A percentile compares a stretch with the other conserved stretches of the same genome.
These are phyloP conservation scores for Glaucopsyche alexis DNA, from an alignment of 2,888 invertebrate species.

Conservation along the genomic window DNA sequence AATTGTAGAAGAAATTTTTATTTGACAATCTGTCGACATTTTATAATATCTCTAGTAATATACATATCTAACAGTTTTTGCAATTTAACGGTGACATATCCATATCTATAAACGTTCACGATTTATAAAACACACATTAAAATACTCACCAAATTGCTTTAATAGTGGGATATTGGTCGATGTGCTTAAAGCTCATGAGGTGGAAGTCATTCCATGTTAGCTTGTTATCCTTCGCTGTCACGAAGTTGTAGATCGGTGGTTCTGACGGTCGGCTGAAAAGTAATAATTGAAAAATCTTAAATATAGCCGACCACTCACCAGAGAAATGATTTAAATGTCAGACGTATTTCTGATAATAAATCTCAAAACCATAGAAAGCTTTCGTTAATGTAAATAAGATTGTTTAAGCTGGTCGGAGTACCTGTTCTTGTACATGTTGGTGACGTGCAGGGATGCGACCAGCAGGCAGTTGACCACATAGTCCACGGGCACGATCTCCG, in stretches of 20 bases:
- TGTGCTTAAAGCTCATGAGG: conserved; percentile 70
- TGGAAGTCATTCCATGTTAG: conserved; percentile 89
- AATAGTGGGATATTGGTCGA: conserved; percentile 72
- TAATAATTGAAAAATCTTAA: not conserved
- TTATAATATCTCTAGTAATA: too few species aligned
- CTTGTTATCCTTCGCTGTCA: conserved; percentile 88
- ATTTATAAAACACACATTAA: too few species aligned
- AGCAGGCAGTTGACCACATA: conserved; percentile 84
- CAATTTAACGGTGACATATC: too few species aligned
- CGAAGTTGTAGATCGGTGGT: conserved; percentile 89
- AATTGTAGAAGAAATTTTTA: too few species aligned
- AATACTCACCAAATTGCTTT: conserved; percentile 76
- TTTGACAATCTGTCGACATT: too few species aligned
- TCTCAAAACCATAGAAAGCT: not conserved
- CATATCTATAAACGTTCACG: too few species aligned
- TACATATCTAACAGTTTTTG: too few species aligned
- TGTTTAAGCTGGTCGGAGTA: conserved; percentile 35
- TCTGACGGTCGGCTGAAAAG: conserved; percentile 53
- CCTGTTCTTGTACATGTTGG: conserved; percentile 62
- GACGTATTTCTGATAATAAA: not conserved
- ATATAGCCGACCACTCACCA: not conserved
- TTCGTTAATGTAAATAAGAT: not conserved
- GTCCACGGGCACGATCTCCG: conserved; percentile 89
- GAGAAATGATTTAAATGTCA: not conserved
- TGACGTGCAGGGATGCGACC: conserved; percentile 81